Percentiles rank a stretch among this genome's conserved stretches.
Evolutionary conservation across 2,888 invertebrate species (phyloP).

Genomic region (Cryptocephalus moraei): DNA sequence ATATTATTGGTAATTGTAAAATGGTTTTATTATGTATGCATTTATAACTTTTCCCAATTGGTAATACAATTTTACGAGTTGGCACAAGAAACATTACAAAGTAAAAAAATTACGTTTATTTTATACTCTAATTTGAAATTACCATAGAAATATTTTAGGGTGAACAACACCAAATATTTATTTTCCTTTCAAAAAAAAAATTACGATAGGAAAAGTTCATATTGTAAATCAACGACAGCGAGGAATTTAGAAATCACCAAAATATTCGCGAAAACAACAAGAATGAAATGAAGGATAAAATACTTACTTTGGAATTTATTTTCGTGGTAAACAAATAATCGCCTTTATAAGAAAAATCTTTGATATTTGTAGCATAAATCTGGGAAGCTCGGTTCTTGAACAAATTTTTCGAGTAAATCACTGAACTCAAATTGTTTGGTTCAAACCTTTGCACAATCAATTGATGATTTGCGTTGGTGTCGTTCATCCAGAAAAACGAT

Average conservation of each 20-base stretch:
- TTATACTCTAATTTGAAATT: too few species aligned
- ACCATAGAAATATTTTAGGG: too few species aligned
- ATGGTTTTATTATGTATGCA: too few species aligned
- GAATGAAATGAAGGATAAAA: not conserved
- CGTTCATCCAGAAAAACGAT: conserved; percentile 62
- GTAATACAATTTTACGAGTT: too few species aligned
- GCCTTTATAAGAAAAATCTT: conserved; percentile 73
- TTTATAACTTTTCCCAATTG: too few species aligned
- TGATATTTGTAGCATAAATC: conserved; percentile 46
- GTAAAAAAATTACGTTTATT: too few species aligned
- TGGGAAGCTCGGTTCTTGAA: conserved; percentile 22
- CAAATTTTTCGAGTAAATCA: conserved; percentile 36
- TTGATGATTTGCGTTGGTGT: conserved; percentile 32
- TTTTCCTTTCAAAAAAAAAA: too few species aligned
- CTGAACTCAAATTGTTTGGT: conserved; percentile 47
- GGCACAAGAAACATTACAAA: too few species aligned
- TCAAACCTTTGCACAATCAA: conserved; percentile 62
- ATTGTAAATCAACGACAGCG: too few species aligned
- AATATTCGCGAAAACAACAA: not conserved
- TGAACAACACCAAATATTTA: too few species aligned
- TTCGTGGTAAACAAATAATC: conserved; percentile 80
- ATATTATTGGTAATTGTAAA: too few species aligned
- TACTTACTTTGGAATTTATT: conserved; percentile 48
- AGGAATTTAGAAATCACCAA: not conserved
- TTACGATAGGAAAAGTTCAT: too few species aligned